Evolutionary conservation across 2,113 vertebrate genomes (phyloP).

Genomic region (Amazona vittata): DNA sequence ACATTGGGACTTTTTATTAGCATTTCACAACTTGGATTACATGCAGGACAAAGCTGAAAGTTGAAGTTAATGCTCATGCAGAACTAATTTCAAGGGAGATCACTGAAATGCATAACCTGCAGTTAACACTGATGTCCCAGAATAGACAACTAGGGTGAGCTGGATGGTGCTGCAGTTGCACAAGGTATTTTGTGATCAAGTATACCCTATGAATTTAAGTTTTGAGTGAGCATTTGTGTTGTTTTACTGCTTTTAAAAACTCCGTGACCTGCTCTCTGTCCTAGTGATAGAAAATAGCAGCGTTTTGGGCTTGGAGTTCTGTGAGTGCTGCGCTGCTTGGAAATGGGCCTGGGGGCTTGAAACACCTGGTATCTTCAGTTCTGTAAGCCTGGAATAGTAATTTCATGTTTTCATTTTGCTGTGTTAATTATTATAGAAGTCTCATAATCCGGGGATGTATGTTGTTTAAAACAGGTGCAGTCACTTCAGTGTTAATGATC

Average conservation of each 20-base stretch:
- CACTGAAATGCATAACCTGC: fast-evolving
- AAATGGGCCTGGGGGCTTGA: background rate
- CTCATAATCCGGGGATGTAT: fast-evolving
- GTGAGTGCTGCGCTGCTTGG: background rate
- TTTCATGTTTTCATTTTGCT: background rate
- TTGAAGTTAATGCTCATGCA: background rate
- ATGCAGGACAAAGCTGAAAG: background rate
- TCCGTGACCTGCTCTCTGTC: background rate
- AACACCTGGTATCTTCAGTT: background rate
- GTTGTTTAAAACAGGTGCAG: background rate
- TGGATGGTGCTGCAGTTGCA: background rate
- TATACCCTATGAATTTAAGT: background rate
- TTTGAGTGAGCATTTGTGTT: fast-evolving
- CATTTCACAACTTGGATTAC: background rate
- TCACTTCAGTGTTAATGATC: background rate
- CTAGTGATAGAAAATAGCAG: background rate
- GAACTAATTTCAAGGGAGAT: background rate
- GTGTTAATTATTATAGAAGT: background rate
- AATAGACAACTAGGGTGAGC: background rate
- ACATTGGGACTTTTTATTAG: fast-evolving
- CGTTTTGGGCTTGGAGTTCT: fast-evolving
- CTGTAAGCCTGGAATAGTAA: background rate
- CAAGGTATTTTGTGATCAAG: background rate
- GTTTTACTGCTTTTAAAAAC: background rate
- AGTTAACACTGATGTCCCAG: fast-evolving